A percentile compares a stretch with the other conserved stretches of the same genome.
phyloP scores from a whole-genome alignment of 2,797 vertebrate species.

The Poecilia wingei region DNA sequence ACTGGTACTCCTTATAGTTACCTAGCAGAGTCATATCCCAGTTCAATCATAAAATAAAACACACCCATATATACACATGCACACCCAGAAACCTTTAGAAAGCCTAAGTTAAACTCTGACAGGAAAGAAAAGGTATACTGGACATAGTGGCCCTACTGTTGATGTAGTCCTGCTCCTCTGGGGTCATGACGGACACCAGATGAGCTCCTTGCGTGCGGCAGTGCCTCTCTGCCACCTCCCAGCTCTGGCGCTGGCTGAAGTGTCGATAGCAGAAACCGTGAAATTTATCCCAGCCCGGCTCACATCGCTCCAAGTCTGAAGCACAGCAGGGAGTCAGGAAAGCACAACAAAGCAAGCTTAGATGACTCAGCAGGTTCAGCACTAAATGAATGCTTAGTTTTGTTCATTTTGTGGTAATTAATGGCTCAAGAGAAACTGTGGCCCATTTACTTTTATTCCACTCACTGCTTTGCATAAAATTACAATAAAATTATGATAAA shows the following conservation, averaged over 20 bases:
- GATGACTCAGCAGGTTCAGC: background rate
- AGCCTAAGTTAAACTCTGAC: background rate
- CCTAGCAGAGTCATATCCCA: conserved; percentile 67
- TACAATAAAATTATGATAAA: background rate
- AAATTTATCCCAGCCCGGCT: conserved; percentile 90
- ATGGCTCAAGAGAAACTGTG: background rate
- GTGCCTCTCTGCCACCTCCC: conserved; percentile 92
- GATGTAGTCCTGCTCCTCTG: conserved; percentile 92
- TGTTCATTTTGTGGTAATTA: background rate
- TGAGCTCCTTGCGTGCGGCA: conserved; percentile 89
- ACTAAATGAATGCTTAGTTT: background rate
- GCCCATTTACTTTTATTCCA: background rate
- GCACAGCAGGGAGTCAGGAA: conserved; percentile 13
- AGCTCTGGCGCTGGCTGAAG: conserved; percentile 87
- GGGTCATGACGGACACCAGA: conserved; percentile 90
- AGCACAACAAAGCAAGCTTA: background rate
- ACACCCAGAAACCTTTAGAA: background rate
- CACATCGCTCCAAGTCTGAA: conserved; percentile 87
- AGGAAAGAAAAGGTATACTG: background rate
- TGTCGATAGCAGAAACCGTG: conserved; percentile 94
- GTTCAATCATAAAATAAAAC: background rate
- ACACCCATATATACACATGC: too few relatives aligned
- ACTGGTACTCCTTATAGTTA: conserved; percentile 93
- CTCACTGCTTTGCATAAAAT: background rate
- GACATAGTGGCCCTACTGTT: conserved; percentile 79